Evolutionary conservation across 35 echinoderm and acorn worm genomes (phyloP), one percentile per base, ranked within the genome.

Genomic region (Patiria miniata): DNA sequence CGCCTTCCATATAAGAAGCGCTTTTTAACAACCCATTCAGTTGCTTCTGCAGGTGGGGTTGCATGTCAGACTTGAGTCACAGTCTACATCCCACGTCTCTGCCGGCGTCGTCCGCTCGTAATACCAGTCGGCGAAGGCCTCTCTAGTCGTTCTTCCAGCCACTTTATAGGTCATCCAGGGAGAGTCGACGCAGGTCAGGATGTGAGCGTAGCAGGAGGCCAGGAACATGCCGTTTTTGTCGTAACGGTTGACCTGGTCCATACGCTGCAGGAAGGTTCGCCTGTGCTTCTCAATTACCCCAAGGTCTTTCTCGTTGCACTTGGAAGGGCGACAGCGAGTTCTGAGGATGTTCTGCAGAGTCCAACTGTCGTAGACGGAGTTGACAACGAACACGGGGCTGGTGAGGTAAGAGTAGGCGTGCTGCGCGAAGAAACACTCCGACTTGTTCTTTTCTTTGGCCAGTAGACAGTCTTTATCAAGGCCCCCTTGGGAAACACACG

Each of bases 341-440:
- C 53, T 82, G 3, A 89, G 78, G 37, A 89, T 82, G 51, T 61
- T n/a, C 87, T 47, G 61, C 53, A 60, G 53, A 1, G 52, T 30
- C 87, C 87, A 89, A 5, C 52, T 54, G 19, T 89, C 79, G 26
- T 83, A 82, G 42, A 37, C 59, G 34, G 87, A 82, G 87, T 89
- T 82, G 29, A 78, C 36, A n/a, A 89, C 54, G 87, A 89, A 89
- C 10, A 89, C 33, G 39, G 87, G 87, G 4, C 53, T 82, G 32
- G 37, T 55, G 56, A 89, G 42, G 39, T 44, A 89, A n/a, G 51
- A 37, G 78, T 44, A 57, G 79, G 38, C 58, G 39, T 81, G 82
- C 57, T 89, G 29, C 8, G 87, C 78, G 32, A 89, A 81, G 54
- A 89, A 77, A 38, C 87, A 89, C 52, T 52, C 37, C 87, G 78